phyloP scores from a whole-genome alignment of 2,888 invertebrate species.

The Melangyna quadrimaculata region DNA sequence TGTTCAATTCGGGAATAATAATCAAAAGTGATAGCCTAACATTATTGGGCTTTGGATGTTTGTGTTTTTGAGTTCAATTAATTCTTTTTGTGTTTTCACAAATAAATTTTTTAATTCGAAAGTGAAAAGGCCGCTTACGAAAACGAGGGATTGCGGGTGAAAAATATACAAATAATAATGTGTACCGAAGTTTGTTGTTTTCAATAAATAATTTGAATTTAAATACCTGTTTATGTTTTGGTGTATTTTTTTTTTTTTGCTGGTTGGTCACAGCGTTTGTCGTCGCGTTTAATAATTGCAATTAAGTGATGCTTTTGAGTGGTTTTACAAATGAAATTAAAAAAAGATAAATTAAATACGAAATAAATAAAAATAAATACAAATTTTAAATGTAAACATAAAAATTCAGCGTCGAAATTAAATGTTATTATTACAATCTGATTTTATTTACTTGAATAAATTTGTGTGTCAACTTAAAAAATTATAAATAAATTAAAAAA shows the following conservation, averaged over 20 bases:
- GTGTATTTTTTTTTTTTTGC: constrained; percentile 18
- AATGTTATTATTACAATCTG: constrained; percentile 22
- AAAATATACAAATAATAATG: not conserved
- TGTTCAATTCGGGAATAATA: constrained; percentile 20
- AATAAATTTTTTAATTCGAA: not conserved
- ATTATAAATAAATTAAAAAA: not conserved
- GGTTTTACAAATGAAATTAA: constrained; percentile 25
- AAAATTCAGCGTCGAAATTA: constrained; percentile 21
- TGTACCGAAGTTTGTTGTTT: not conserved
- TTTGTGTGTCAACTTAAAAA: constrained; percentile 27
- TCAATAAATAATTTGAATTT: constrained; percentile 28
- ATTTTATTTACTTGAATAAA: constrained; percentile 28
- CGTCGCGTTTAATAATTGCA: constrained; percentile 23
- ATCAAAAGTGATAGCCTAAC: constrained; percentile 53
- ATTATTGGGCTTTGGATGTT: constrained; percentile 31
- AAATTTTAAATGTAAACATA: constrained; percentile 10
- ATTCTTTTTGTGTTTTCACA: not conserved
- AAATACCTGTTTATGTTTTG: constrained; percentile 47
- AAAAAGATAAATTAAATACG: constrained; percentile 6
- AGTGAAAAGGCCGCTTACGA: constrained; percentile 5
- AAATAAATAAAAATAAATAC: not conserved
- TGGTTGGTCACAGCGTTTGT: not conserved
- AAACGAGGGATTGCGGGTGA: not conserved
- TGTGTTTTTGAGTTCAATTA: constrained; percentile 18
- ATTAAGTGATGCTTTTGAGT: constrained; percentile 28